Percentiles rank a stretch among this genome's conserved stretches.
phyloP scores from a whole-genome alignment of 2,888 invertebrate species.

The Malacosoma neustria region DNA sequence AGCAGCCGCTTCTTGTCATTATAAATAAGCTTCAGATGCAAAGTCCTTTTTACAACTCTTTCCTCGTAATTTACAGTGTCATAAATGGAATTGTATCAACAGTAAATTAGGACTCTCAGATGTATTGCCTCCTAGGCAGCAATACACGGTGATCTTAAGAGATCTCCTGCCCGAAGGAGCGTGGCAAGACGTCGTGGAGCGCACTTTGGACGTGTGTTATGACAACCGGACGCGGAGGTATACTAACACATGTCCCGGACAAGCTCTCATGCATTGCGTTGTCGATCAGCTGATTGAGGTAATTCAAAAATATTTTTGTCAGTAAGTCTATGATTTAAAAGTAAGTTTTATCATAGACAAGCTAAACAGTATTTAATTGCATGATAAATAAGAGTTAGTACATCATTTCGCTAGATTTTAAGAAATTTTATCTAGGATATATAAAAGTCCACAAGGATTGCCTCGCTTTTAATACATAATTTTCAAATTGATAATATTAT shows the following conservation, averaged over 20 bases:
- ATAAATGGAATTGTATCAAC: constrained; percentile 50
- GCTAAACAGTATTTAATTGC: too few species aligned
- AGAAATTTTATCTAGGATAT: too few species aligned
- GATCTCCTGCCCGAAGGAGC: constrained; percentile 27
- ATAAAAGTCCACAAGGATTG: too few species aligned
- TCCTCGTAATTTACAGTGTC: constrained; percentile 43
- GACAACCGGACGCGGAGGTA: constrained; percentile 29
- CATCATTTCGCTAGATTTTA: too few species aligned
- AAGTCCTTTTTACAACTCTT: too few species aligned
- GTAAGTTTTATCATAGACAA: too few species aligned
- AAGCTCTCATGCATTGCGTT: constrained; percentile 50
- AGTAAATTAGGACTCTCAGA: constrained; percentile 34
- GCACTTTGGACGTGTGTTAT: constrained; percentile 37
- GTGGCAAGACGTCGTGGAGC: constrained; percentile 34
- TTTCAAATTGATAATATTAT: too few species aligned
- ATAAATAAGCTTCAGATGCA: too few species aligned
- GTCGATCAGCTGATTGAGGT: constrained; percentile 50
- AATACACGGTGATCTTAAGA: constrained; percentile 22
- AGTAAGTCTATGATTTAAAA: too few species aligned
- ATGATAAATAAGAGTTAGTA: too few species aligned
- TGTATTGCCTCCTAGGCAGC: constrained; percentile 25
- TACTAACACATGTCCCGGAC: constrained; percentile 50
- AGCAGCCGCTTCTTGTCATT: too few species aligned
- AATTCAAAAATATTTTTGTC: constrained; percentile 10
- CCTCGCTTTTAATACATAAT: too few species aligned